Percentiles rank a stretch among this genome's conserved stretches.
These are phyloP conservation scores for Struthidea cinerea DNA, from an alignment of 2,113 vertebrate species.

Conservation along the genomic window DNA sequence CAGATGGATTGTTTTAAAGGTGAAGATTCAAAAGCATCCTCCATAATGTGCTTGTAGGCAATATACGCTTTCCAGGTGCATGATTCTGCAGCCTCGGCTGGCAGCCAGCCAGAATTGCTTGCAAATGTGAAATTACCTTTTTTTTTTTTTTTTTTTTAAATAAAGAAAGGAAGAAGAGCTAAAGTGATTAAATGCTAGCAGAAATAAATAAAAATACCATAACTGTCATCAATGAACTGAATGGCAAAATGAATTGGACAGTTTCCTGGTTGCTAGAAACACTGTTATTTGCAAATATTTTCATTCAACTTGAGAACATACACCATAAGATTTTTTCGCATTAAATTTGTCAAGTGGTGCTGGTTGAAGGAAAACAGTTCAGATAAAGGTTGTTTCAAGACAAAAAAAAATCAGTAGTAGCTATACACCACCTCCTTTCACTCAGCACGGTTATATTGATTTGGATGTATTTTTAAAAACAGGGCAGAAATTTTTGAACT, in stretches of 20 bases:
- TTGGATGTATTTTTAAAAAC: not conserved
- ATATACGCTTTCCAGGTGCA: constrained; percentile 4
- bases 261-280: not conserved
- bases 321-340: not conserved
- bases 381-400: not conserved
- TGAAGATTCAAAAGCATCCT: not conserved
- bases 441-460: not conserved
- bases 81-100: not conserved
- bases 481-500: not conserved
- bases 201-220: not conserved
- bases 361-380: not conserved
- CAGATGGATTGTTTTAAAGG: not conserved
- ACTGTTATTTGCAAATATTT: constrained; percentile 12
- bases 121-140: not conserved
- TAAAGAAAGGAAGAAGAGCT: not conserved
- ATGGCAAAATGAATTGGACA: not conserved
- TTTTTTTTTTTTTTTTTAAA: not conserved
- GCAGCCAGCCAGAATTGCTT: not conserved
- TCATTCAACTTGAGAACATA: not conserved
- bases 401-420: not conserved
- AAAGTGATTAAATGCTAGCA: not conserved
- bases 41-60: not conserved
- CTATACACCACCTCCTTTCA: not conserved
- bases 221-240: not conserved
- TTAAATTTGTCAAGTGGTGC: not conserved